phyloP scores from a whole-genome alignment of 2,797 vertebrate genomes.

The Brachymystax lenok region DNA sequence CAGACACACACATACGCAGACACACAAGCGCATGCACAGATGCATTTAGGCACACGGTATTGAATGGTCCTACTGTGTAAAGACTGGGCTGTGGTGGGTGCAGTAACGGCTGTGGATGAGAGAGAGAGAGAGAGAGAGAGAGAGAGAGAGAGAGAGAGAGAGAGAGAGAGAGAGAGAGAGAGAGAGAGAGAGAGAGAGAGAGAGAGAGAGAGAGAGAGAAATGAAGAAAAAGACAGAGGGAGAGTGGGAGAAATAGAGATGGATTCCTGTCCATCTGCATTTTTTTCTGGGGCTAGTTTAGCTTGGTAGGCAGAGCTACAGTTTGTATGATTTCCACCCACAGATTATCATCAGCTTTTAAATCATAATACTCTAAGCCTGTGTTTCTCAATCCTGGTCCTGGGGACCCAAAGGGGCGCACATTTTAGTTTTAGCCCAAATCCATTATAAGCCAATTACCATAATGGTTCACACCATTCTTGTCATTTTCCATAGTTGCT shows the following conservation, averaged over 20 bases:
- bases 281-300: not conserved
- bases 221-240: not conserved
- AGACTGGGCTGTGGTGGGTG: not conserved
- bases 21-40: constrained; percentile 8
- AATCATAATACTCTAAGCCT: not conserved
- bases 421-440: not conserved
- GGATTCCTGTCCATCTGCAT: not conserved
- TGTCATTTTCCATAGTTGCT: constrained; percentile 51
- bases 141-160: not conserved
- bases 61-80: constrained; percentile 63
- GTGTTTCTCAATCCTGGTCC: not conserved
- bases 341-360: not conserved
- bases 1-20: constrained; percentile 38
- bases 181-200: not conserved
- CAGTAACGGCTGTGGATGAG: not conserved
- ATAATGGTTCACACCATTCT: constrained; percentile 22
- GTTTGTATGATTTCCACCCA: not conserved
- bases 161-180: not conserved
- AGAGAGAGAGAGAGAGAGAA: not conserved
- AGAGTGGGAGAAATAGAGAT: not conserved
- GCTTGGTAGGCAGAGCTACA: not conserved
- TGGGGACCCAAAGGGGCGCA: not conserved
- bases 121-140: not conserved
- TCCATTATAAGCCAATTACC: not conserved
- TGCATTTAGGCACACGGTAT: constrained; percentile 37